A percentile compares a stretch with the other conserved stretches of the same genome.
Conservation (phyloP, 2,797 vertebrate genomes). For the Coregonus suidteri region DNA sequence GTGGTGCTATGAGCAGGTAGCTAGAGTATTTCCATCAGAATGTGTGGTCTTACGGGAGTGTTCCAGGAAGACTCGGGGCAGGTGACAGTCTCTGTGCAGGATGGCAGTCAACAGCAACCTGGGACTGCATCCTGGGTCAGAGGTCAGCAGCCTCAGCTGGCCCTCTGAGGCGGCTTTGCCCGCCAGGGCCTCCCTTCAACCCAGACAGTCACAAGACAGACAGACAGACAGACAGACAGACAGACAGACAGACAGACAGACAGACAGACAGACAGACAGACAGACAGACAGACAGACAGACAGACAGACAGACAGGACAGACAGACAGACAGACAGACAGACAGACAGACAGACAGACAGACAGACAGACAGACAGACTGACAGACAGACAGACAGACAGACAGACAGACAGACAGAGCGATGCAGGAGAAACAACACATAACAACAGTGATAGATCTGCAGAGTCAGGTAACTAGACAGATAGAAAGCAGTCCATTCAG, state of each 20-base stretch:
- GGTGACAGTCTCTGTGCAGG: conserved; percentile 83
- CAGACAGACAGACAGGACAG: conserved; percentile 55
- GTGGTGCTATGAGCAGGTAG: neutral
- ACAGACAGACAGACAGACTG: no score
- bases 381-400: neutral
- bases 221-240: conserved; percentile 57
- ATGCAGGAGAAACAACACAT: conserved; percentile 55
- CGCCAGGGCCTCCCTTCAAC: conserved; percentile 78
- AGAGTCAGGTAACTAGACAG: conserved; percentile 78
- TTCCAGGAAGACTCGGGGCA: conserved; percentile 85
- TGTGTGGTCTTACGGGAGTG: conserved; percentile 81
- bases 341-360: conserved; percentile 64
- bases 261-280: no score
- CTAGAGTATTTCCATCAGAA: neutral
- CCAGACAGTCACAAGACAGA: neutral
- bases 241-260: conserved; percentile 41
- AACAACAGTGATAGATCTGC: conserved; percentile 80
- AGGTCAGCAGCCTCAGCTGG: conserved; percentile 88
- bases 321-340: conserved; percentile 18
- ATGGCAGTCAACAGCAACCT: conserved; percentile 85
- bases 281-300: neutral
- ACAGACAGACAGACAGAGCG: conserved; percentile 47
- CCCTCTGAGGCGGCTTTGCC: conserved; percentile 76
- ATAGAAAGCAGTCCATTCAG: conserved; percentile 55
- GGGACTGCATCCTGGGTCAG: conserved; percentile 85